These are phyloP conservation scores for Chaenodraco wilsoni DNA, from an alignment of 2,797 vertebrate species.

Conservation along the genomic window DNA sequence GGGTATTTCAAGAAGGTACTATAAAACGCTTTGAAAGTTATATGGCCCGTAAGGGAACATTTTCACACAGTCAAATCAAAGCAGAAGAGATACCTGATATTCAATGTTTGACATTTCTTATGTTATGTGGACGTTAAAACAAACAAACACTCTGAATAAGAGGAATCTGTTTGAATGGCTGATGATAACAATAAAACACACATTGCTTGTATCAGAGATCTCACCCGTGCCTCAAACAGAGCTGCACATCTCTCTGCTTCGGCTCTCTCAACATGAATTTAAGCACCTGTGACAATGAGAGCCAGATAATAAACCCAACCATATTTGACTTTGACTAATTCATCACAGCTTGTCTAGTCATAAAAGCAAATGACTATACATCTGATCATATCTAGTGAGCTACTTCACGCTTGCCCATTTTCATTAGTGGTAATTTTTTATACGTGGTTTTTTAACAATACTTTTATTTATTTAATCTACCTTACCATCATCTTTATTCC, in stretches of 20 bases:
- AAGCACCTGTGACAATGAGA: constrained; percentile 19
- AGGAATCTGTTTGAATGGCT: constrained; percentile 4
- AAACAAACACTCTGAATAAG: not conserved
- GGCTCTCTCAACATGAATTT: constrained; percentile 4
- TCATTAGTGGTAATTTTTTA: too few species aligned
- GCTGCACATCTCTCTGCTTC: constrained; percentile 7
- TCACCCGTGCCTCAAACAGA: constrained; percentile 4
- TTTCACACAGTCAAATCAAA: not conserved
- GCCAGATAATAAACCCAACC: constrained; percentile 14
- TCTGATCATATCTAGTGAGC: constrained; percentile 39
- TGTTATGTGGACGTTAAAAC: too few species aligned
- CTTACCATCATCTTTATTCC: too few species aligned
- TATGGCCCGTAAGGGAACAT: not conserved
- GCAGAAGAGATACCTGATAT: not conserved
- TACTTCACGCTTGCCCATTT: constrained; percentile 9
- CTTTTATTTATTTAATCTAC: too few species aligned
- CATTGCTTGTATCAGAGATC: not conserved
- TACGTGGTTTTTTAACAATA: too few species aligned
- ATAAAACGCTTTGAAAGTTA: not conserved
- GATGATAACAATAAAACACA: constrained; percentile 4
- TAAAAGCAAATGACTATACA: constrained; percentile 31
- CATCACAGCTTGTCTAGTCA: not conserved
- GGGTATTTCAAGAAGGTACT: not conserved
- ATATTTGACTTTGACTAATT: constrained; percentile 28
- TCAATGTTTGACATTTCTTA: not conserved